Percentiles rank a stretch among this genome's conserved stretches.
These are phyloP conservation scores for Abrostola triplasia DNA, from an alignment of 2,888 invertebrate species.

Conservation along the genomic window DNA sequence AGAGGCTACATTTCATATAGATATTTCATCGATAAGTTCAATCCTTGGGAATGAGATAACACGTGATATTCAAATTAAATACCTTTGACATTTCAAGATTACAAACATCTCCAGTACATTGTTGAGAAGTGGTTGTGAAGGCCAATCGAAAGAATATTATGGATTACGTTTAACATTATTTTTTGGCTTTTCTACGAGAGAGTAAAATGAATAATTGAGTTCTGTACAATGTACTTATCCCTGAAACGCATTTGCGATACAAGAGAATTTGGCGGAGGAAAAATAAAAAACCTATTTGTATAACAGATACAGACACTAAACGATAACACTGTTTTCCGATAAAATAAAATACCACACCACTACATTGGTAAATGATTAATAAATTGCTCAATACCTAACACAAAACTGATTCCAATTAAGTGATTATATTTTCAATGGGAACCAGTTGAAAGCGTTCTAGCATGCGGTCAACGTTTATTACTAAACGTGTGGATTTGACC, in stretches of 20 bases:
- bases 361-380: neutral
- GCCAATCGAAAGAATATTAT: constrained; percentile 68
- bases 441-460: constrained; percentile 31
- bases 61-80: constrained; percentile 88
- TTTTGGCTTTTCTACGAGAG: neutral
- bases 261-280: too few species aligned
- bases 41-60: constrained; percentile 83
- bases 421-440: constrained; percentile 9
- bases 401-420: neutral
- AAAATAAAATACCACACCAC: too few species aligned
- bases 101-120: constrained; percentile 83
- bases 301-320: too few species aligned
- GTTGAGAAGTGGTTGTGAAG: constrained; percentile 76
- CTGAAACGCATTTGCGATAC: too few species aligned
- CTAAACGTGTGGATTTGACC: constrained; percentile 36
- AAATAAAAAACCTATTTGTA: too few species aligned
- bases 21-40: constrained; percentile 83
- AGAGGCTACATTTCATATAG: constrained; percentile 61
- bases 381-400: constrained; percentile 7
- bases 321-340: too few species aligned
- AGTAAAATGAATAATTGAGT: too few species aligned
- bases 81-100: constrained; percentile 87
- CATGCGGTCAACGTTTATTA: constrained; percentile 36
- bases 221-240: too few species aligned
- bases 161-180: constrained; percentile 55